A percentile compares a stretch with the other conserved stretches of the same genome.
Conservation (phyloP, 2,113 vertebrate genomes). For the Cephalopterus ornatus region DNA sequence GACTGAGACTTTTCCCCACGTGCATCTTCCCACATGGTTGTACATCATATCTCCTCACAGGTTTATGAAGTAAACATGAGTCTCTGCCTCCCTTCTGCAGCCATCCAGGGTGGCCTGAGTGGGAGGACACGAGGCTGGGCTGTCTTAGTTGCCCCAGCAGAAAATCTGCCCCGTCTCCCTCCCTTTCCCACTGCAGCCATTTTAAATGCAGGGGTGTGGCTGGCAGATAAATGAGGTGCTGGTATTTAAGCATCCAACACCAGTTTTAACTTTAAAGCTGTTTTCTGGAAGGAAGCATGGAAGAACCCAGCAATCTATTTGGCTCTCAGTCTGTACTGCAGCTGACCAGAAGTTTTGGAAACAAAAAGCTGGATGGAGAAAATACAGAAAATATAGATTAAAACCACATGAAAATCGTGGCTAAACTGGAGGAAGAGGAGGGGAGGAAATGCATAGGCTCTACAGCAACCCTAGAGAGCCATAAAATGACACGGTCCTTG, state of each 20-base stretch:
- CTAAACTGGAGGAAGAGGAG: neutral
- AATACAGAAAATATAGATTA: constrained; percentile 46
- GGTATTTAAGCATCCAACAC: neutral
- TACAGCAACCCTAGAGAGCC: neutral
- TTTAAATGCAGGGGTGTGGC: neutral
- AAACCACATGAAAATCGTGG: constrained; percentile 25
- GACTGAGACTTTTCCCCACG: neutral
- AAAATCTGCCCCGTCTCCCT: neutral
- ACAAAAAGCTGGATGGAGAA: constrained; percentile 24
- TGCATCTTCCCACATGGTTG: neutral
- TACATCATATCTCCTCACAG: neutral
- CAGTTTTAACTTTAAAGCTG: neutral
- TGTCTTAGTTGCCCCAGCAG: neutral
- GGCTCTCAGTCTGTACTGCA: constrained; percentile 3
- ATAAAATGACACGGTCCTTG: neutral
- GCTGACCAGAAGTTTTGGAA: constrained; percentile 50
- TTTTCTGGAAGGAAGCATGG: constrained; percentile 45
- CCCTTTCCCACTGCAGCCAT: neutral
- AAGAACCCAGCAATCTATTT: constrained; percentile 53
- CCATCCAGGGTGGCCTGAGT: neutral
- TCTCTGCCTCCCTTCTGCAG: neutral
- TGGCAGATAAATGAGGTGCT: neutral
- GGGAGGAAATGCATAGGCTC: neutral
- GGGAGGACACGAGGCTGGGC: neutral
- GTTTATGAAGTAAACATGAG: neutral